Evolutionary conservation across 2,888 invertebrate genomes (phyloP).

Genomic region (Osmoderma eremita): DNA sequence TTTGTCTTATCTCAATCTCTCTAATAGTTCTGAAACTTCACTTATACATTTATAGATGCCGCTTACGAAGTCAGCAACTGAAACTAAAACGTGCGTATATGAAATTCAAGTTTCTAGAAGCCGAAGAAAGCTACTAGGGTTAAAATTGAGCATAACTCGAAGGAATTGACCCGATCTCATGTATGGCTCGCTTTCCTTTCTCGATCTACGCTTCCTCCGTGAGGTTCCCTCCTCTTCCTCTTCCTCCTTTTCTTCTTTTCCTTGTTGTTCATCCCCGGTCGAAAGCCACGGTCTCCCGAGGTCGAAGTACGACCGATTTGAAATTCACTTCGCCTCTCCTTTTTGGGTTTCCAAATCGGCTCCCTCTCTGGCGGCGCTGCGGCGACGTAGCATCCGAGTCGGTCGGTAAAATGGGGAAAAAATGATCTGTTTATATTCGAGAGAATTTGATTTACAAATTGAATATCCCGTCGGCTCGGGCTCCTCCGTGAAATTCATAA

Average conservation of each 20-base stretch:
- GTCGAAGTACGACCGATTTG: slow-evolving; percentile 49
- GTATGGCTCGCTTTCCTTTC: too few relatives aligned
- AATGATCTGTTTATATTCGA: slow-evolving; percentile 34
- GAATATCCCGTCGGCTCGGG: slow-evolving; percentile 6
- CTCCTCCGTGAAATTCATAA: background rate
- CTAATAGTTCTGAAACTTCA: too few relatives aligned
- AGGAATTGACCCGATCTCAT: too few relatives aligned
- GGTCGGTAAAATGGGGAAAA: slow-evolving; percentile 24
- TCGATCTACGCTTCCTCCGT: too few relatives aligned
- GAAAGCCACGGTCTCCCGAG: slow-evolving; percentile 42
- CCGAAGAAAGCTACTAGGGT: too few relatives aligned
- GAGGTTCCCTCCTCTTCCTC: too few relatives aligned
- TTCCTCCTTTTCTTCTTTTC: slow-evolving; percentile 8
- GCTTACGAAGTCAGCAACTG: too few relatives aligned
- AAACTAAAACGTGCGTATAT: too few relatives aligned
- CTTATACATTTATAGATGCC: too few relatives aligned
- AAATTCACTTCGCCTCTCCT: slow-evolving; percentile 49
- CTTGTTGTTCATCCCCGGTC: background rate
- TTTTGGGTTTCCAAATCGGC: slow-evolving; percentile 43
- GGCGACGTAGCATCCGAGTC: background rate
- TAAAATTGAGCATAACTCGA: too few relatives aligned
- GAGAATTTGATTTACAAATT: slow-evolving; percentile 32
- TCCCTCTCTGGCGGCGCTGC: background rate
- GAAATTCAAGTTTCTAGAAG: too few relatives aligned
- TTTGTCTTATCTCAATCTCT: too few relatives aligned